These are phyloP conservation scores for Alloplasta piceator DNA, from an alignment of 2,888 invertebrate species.

Conservation along the genomic window DNA sequence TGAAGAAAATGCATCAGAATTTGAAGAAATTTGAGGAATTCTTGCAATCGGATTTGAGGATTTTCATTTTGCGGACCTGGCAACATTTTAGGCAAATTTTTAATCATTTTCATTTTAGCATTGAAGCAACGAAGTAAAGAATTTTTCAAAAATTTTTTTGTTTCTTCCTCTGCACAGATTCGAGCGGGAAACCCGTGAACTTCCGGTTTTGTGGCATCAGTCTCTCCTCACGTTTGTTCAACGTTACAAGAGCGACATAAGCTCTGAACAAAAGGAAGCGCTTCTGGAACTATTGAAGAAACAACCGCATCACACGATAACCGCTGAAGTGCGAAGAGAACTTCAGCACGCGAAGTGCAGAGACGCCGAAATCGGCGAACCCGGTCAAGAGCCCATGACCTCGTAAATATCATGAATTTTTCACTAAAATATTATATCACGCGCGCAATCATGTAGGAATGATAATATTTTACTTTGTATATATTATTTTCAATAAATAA, in stretches of 20 bases:
- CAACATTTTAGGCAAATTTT: no score
- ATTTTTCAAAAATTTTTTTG: not conserved
- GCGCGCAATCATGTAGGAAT: constrained; percentile 19
- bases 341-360: constrained; percentile 92
- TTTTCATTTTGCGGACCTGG: no score
- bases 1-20: no score
- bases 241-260: constrained; percentile 97
- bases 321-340: constrained; percentile 94
- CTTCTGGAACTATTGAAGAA: constrained; percentile 90
- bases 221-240: constrained; percentile 96
- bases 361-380: constrained; percentile 86
- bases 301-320: constrained; percentile 89
- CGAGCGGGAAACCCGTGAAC: constrained; percentile 90
- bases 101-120: no score
- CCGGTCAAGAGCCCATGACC: constrained; percentile 74
- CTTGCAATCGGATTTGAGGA: no score
- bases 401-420: constrained; percentile 53
- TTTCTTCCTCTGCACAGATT: constrained; percentile 86
- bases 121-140: no score
- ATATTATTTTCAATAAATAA: constrained; percentile 27
- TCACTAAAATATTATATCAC: constrained; percentile 21
- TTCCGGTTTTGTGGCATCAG: constrained; percentile 99
- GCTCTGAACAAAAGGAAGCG: constrained; percentile 95
- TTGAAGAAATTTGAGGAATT: no score
- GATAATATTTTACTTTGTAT: constrained; percentile 35